Evolutionary conservation across 1,140 invertebrate species (phyloP).

Genomic region (Galleria mellonella): DNA sequence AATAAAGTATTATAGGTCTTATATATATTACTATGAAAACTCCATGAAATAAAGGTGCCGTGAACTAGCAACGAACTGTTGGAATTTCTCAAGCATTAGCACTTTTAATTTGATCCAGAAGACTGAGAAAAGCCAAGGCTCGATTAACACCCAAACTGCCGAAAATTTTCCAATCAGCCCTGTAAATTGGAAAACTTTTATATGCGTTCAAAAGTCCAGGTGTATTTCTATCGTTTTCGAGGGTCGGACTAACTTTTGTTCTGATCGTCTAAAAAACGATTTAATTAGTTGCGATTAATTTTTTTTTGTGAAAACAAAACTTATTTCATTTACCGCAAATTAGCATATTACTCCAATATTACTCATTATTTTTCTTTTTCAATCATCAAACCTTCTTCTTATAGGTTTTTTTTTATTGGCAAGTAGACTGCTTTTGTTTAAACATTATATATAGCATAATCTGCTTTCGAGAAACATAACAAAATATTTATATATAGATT

Average conservation of each 20-base stretch:
- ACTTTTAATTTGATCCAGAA: conserved; percentile 42
- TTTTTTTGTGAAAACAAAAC: conserved; percentile 2
- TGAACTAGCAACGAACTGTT: too few relatives aligned
- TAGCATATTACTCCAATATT: neutral
- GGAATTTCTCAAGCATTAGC: conserved; percentile 12
- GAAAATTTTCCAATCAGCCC: conserved; percentile 72
- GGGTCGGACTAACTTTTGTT: conserved; percentile 49
- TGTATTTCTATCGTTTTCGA: conserved; percentile 58
- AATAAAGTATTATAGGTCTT: too few relatives aligned
- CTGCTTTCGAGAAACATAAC: neutral
- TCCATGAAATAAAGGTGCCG: too few relatives aligned
- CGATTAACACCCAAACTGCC: conserved; percentile 66
- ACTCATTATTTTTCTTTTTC: too few relatives aligned
- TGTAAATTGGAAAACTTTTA: conserved; percentile 73
- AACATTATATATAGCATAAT: neutral
- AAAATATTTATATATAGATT: neutral
- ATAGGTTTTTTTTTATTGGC: too few relatives aligned
- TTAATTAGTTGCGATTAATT: conserved; percentile 45
- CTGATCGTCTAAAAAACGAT: conserved; percentile 35
- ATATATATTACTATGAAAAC: too few relatives aligned
- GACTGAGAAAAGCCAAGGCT: conserved; percentile 54
- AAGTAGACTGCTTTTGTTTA: too few relatives aligned
- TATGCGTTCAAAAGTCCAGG: conserved; percentile 70
- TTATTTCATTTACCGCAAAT: conserved; percentile 3
- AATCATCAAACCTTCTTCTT: too few relatives aligned